Percentiles rank a stretch among this genome's conserved stretches.
Evolutionary conservation across 1,140 invertebrate genomes (phyloP).

Genomic region (Phortica variegata): DNA sequence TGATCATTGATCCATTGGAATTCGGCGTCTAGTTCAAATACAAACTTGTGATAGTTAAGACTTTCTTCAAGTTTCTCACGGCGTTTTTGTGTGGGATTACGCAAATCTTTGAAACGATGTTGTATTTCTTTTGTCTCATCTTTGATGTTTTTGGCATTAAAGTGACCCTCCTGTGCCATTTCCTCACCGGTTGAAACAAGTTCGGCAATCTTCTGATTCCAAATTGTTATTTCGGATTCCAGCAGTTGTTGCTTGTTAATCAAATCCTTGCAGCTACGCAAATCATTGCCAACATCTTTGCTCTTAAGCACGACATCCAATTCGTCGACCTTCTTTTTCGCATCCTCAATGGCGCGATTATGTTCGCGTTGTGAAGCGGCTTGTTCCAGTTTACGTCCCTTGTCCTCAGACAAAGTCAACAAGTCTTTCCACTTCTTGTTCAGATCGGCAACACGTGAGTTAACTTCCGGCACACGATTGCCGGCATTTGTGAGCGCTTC

Average conservation of each 20-base stretch:
- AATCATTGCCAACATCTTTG: constrained; percentile 78
- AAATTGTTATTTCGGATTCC: constrained; percentile 78
- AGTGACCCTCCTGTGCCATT: constrained; percentile 90
- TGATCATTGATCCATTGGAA: constrained; percentile 95
- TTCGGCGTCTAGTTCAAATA: constrained; percentile 90
- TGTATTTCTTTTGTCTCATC: constrained; percentile 76
- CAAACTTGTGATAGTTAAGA: constrained; percentile 82
- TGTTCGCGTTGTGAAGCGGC: constrained; percentile 52
- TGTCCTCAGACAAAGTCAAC: constrained; percentile 73
- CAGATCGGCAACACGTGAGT: constrained; percentile 65
- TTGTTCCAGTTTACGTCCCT: constrained; percentile 72
- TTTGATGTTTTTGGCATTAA: constrained; percentile 85
- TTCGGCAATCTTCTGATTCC: constrained; percentile 75
- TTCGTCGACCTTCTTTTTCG: constrained; percentile 78
- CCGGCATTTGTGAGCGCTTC: constrained; percentile 69
- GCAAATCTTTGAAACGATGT: constrained; percentile 64
- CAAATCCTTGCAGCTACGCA: constrained; percentile 84
- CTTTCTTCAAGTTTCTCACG: constrained; percentile 84
- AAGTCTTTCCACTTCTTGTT: constrained; percentile 75
- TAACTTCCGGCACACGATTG: constrained; percentile 71
- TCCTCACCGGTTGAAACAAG: constrained; percentile 79
- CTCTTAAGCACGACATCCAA: constrained; percentile 74
- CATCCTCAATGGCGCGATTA: constrained; percentile 70
- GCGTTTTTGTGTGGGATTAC: constrained; percentile 66
- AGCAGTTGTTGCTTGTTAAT: constrained; percentile 82